Conservation (phyloP, 2,113 vertebrate genomes). For the Oxygymnocypris stewartii region DNA sequence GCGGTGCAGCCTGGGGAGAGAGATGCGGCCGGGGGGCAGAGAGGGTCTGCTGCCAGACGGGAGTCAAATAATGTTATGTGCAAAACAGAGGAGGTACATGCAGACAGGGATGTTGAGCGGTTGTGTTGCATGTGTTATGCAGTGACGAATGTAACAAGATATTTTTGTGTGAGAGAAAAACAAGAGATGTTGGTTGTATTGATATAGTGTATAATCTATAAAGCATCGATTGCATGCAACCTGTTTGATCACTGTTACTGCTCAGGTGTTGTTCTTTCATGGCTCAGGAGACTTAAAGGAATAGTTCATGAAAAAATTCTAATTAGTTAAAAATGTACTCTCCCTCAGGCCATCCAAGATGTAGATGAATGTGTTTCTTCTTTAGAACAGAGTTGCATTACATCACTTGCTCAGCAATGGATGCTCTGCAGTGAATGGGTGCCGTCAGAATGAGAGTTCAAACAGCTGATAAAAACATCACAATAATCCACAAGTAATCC, state of each 20-base stretch:
- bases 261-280: neutral
- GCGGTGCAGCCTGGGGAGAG: conserved; percentile 20
- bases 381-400: too few species aligned
- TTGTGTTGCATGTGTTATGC: neutral
- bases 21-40: conserved; percentile 14
- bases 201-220: neutral
- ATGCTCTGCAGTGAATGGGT: too few species aligned
- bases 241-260: neutral
- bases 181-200: neutral
- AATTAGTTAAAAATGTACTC: neutral
- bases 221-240: neutral
- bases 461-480: too few species aligned
- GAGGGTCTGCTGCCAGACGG: neutral
- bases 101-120: neutral
- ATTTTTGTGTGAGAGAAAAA: neutral
- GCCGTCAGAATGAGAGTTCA: too few species aligned
- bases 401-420: too few species aligned
- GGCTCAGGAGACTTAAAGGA: neutral
- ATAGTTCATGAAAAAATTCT: neutral
- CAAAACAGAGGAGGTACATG: neutral
- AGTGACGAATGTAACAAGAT: neutral
- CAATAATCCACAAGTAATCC: too few species aligned
- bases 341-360: neutral
- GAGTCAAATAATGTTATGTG: conserved; percentile 1
- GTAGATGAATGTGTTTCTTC: neutral